Conservation (phyloP, 2,113 vertebrate genomes). For the Tupaia chinensis region DNA sequence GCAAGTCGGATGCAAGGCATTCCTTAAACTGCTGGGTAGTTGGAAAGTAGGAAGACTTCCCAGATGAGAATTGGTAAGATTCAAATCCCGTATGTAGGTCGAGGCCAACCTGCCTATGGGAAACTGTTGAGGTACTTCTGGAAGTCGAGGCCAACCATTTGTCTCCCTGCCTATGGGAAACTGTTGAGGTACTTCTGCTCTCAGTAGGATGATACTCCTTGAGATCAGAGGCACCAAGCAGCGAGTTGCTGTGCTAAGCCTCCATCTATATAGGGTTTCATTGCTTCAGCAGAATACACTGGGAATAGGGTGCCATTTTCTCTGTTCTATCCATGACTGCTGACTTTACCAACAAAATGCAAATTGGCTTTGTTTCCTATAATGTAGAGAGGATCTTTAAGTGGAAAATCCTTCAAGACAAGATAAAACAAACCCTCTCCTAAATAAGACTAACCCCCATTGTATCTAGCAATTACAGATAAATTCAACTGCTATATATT, state of each 20-base stretch:
- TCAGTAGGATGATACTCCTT: background rate
- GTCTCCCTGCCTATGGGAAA: background rate
- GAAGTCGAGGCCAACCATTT: background rate
- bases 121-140: background rate
- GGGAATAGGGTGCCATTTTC: background rate
- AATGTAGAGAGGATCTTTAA: background rate
- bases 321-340: background rate
- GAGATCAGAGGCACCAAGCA: background rate
- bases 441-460: background rate
- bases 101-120: background rate
- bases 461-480: background rate
- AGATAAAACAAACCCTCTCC: background rate
- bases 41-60: background rate
- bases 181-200: background rate
- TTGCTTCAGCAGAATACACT: background rate
- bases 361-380: background rate
- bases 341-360: background rate
- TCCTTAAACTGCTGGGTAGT: background rate
- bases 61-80: background rate
- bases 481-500: background rate
- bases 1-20: no score
- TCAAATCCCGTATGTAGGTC: background rate
- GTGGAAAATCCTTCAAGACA: background rate
- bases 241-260: background rate
- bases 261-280: fast-evolving